Conservation (phyloP, 2,113 vertebrate genomes). For the Strix uralensis region DNA sequence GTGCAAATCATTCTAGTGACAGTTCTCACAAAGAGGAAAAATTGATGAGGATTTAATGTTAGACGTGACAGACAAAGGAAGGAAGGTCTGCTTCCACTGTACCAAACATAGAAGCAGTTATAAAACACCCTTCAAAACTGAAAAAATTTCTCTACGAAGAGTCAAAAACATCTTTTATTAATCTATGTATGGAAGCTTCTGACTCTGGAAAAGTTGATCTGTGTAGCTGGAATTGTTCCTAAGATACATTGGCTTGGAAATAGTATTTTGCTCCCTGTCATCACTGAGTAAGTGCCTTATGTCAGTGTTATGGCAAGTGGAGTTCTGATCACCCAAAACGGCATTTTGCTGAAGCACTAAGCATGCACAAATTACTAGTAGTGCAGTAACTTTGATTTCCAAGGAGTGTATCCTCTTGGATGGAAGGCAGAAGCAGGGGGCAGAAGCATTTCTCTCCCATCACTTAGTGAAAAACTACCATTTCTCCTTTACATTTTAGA, state of each 20-base stretch:
- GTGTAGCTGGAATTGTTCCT: constrained; percentile 13
- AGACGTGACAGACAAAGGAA: not conserved
- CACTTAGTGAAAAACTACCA: not conserved
- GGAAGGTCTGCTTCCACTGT: not conserved
- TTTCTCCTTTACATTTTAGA: not conserved
- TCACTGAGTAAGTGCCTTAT: not conserved
- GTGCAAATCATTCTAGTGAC: not conserved
- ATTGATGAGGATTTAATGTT: not conserved
- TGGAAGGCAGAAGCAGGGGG: not conserved
- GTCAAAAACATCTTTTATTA: not conserved
- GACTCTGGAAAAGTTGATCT: constrained; percentile 18
- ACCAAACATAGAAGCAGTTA: not conserved
- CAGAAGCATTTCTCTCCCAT: not conserved
- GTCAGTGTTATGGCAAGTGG: not conserved
- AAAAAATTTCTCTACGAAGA: not conserved
- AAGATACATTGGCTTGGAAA: not conserved
- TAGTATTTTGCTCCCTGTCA: not conserved
- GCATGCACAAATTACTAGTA: not conserved
- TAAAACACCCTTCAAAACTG: not conserved
- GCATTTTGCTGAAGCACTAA: not conserved
- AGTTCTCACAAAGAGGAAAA: not conserved
- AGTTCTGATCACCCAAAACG: not conserved
- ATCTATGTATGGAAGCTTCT: not conserved
- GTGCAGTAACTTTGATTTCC: not conserved
- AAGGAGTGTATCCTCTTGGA: not conserved